Conservation (phyloP, 2,888 invertebrate species). For the Linnaemya tessellans region DNA sequence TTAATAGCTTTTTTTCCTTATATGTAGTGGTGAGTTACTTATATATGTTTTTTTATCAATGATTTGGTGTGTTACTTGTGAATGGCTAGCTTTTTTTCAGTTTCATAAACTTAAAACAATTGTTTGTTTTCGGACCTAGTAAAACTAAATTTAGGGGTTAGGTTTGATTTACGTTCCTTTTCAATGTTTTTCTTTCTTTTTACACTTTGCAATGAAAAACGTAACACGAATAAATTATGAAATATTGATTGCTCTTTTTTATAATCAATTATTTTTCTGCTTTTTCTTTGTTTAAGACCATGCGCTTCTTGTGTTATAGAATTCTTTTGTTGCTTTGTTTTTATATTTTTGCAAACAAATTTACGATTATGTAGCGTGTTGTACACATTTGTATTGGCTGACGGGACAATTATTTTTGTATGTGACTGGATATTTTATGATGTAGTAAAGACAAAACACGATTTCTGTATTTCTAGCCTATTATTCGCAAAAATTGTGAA, state of each 20-base stretch:
- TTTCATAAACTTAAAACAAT: slow-evolving; percentile 28
- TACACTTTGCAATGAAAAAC: slow-evolving; percentile 2
- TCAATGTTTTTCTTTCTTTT: slow-evolving; percentile 16
- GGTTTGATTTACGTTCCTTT: slow-evolving; percentile 43
- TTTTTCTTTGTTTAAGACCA: slow-evolving; percentile 43
- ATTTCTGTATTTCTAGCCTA: slow-evolving; percentile 14
- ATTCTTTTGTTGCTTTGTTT: slow-evolving; percentile 16
- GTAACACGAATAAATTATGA: slow-evolving; percentile 20
- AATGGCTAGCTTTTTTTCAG: not conserved
- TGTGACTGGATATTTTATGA: slow-evolving; percentile 32
- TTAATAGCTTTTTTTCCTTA: not conserved
- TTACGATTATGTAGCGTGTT: not conserved
- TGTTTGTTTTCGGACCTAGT: slow-evolving; percentile 13
- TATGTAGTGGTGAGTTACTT: slow-evolving; percentile 7
- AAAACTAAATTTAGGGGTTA: slow-evolving; percentile 58
- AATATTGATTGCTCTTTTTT: slow-evolving; percentile 44
- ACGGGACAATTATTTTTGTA: slow-evolving; percentile 36
- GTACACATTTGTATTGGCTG: slow-evolving; percentile 40
- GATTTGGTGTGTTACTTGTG: not conserved
- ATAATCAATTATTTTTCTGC: slow-evolving; percentile 37
- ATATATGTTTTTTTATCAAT: slow-evolving; percentile 1
- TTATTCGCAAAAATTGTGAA: not conserved
- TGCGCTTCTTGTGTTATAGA: slow-evolving; percentile 19
- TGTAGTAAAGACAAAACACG: slow-evolving; percentile 57
- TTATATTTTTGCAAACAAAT: slow-evolving; percentile 25